Evolutionary conservation across 2,888 invertebrate species (phyloP).

Genomic region (Cephus sareptanus): DNA sequence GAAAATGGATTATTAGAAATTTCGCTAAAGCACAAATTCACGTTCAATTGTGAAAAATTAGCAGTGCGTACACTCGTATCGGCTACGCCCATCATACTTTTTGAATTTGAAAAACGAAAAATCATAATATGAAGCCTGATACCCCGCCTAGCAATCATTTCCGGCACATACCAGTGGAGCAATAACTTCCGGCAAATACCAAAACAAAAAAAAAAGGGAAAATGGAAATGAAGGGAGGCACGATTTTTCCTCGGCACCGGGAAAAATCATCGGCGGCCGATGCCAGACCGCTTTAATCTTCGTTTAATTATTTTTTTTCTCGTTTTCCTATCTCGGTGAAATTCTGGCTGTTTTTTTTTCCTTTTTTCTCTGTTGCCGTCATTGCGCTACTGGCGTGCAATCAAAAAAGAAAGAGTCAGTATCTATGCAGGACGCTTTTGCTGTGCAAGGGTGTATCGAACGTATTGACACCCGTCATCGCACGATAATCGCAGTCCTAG

Average conservation of each 20-base stretch:
- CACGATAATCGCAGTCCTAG: constrained; percentile 42
- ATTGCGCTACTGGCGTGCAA: not conserved
- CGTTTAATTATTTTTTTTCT: constrained; percentile 19
- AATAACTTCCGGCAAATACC: too few species aligned
- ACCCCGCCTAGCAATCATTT: not conserved
- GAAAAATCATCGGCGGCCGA: constrained; percentile 30
- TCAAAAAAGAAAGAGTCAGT: constrained; percentile 19
- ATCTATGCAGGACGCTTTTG: not conserved
- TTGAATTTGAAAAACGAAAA: not conserved
- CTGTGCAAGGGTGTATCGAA: constrained; percentile 17
- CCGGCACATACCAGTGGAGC: too few species aligned
- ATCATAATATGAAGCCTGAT: not conserved
- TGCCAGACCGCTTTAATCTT: constrained; percentile 38
- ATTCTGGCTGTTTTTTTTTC: constrained; percentile 19
- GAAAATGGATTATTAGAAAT: too few species aligned
- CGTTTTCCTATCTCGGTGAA: constrained; percentile 7
- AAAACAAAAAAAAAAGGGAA: constrained; percentile 16
- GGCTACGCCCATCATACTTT: not conserved
- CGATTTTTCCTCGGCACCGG: not conserved
- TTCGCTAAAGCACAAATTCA: too few species aligned
- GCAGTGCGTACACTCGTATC: too few species aligned
- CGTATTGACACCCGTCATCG: constrained; percentile 52
- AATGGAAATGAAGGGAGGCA: constrained; percentile 4
- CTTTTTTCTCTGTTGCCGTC: constrained; percentile 22
- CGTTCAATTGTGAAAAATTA: too few species aligned